Evolutionary conservation across 2,888 invertebrate genomes (phyloP).

Genomic region (Nudaria mundana): DNA sequence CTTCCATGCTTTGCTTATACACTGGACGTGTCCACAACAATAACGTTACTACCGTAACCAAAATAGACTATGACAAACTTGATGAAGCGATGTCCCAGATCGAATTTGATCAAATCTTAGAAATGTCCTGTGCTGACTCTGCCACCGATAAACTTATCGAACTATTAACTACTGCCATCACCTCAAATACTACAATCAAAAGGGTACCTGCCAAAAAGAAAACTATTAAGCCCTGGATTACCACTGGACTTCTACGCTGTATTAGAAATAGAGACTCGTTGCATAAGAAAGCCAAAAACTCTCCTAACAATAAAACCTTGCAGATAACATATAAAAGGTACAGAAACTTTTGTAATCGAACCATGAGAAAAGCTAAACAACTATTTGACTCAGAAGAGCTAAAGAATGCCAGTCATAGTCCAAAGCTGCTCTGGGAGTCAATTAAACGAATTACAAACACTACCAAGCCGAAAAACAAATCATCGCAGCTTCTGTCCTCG

Average conservation of each 20-base stretch:
- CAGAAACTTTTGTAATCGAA: background rate
- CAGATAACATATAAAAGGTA: background rate
- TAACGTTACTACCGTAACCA: background rate
- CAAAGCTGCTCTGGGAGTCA: background rate
- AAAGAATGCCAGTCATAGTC: background rate
- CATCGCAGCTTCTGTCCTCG: background rate
- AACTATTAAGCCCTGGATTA: background rate
- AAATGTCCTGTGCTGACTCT: background rate
- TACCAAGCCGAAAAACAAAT: background rate
- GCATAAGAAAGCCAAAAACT: slow-evolving; percentile 1
- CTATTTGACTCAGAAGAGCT: background rate
- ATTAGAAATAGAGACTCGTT: slow-evolving; percentile 2
- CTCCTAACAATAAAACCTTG: background rate
- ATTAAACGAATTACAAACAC: slow-evolving; percentile 1
- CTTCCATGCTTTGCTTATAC: background rate
- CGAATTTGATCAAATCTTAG: background rate
- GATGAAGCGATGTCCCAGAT: background rate
- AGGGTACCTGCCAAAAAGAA: background rate
- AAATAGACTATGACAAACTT: background rate
- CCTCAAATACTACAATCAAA: background rate
- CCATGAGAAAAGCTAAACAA: background rate
- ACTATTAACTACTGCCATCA: background rate
- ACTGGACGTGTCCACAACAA: background rate
- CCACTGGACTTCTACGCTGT: background rate
- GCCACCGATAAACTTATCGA: background rate